Conservation (phyloP, 2,888 invertebrate species). For the Clunio marinus region DNA sequence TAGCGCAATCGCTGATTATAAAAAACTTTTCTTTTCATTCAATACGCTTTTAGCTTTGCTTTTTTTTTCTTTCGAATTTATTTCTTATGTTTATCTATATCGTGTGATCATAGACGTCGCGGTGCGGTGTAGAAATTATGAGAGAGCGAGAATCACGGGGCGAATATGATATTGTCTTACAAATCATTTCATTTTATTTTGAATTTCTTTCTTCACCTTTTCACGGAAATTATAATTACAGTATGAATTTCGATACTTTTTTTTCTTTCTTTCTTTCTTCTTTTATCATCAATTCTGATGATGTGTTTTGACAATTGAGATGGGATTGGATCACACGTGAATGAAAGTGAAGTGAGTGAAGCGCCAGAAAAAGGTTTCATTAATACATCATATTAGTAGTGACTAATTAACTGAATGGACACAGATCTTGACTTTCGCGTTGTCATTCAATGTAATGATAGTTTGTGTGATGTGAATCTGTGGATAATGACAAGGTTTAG, state of each 20-base stretch:
- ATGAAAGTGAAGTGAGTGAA: not conserved
- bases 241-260: constrained; percentile 9
- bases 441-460: constrained; percentile 11
- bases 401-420: constrained; percentile 14
- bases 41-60: no score
- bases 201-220: not conserved
- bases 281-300: no score
- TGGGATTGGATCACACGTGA: not conserved
- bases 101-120: constrained; percentile 15
- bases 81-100: constrained; percentile 1
- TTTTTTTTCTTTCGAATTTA: constrained; percentile 12
- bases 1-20: constrained; percentile 18
- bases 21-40: constrained; percentile 24
- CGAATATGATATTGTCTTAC: not conserved
- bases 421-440: constrained; percentile 6
- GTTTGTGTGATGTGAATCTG: not conserved
- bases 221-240: not conserved
- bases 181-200: no score
- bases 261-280: no score
- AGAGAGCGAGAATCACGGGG: constrained; percentile 3
- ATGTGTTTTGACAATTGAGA: constrained; percentile 16
- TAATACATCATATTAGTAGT: constrained; percentile 8
- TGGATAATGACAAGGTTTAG: not conserved
- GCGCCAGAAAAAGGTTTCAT: constrained; percentile 9
- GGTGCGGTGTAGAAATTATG: constrained; percentile 1